Evolutionary conservation across 2,797 vertebrate species (phyloP).

Genomic region (Benthosema pterotum): DNA sequence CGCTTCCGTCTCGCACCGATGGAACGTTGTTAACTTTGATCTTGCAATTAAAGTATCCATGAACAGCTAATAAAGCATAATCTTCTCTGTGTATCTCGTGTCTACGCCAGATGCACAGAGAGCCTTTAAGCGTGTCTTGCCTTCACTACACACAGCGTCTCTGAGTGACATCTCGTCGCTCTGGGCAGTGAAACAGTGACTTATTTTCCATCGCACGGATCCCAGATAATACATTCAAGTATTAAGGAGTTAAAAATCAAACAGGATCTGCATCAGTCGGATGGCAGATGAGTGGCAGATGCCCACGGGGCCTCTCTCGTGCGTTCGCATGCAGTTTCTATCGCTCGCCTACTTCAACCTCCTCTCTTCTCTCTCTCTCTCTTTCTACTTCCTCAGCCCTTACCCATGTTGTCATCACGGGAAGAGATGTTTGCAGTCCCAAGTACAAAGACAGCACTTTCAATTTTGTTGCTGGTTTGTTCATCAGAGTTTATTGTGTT

Average conservation of each 20-base stretch:
- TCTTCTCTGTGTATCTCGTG: conserved; percentile 68
- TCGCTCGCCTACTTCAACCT: neutral
- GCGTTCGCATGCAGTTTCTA: conserved; percentile 29
- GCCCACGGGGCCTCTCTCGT: conserved; percentile 47
- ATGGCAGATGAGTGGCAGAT: conserved; percentile 64
- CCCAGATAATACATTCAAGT: conserved; percentile 68
- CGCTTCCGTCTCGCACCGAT: conserved; percentile 53
- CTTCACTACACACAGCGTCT: conserved; percentile 26
- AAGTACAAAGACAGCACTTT: conserved; percentile 22
- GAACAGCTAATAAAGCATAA: conserved; percentile 75
- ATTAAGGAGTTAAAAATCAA: conserved; percentile 67
- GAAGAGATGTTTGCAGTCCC: conserved; percentile 33
- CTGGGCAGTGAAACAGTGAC: conserved; percentile 55
- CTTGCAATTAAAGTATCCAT: conserved; percentile 74
- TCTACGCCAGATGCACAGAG: conserved; percentile 53
- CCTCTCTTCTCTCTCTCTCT: conserved; percentile 24
- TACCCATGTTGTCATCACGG: conserved; percentile 4
- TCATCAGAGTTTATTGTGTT: conserved; percentile 22
- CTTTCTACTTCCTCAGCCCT: neutral
- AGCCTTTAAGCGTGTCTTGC: conserved; percentile 63
- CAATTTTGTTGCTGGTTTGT: conserved; percentile 23
- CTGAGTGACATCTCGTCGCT: conserved; percentile 68
- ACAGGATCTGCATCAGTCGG: conserved; percentile 62
- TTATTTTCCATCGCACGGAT: conserved; percentile 63
- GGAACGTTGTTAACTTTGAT: conserved; percentile 73